A percentile compares a stretch with the other conserved stretches of the same genome.
Evolutionary conservation across 2,113 vertebrate species (phyloP).

Genomic region (Sinosuthora webbiana): DNA sequence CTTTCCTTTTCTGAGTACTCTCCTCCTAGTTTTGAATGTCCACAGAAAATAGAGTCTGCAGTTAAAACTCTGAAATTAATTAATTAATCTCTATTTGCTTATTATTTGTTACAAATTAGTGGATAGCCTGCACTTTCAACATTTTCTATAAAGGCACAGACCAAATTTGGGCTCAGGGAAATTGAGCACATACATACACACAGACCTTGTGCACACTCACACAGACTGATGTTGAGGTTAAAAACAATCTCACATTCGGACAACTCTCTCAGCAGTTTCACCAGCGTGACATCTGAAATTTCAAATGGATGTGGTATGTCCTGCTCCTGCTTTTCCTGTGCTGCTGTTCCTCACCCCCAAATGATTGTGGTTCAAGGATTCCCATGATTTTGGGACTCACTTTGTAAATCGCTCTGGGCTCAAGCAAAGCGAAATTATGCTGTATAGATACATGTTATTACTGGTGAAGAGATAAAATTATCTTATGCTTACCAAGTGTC

Average conservation of each 20-base stretch:
- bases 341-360: neutral
- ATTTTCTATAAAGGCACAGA: neutral
- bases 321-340: neutral
- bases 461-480: slow-evolving; percentile 9
- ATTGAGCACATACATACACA: neutral
- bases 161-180: neutral
- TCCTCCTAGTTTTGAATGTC: neutral
- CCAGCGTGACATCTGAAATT: neutral
- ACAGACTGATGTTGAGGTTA: neutral
- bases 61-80: neutral
- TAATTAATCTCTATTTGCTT: neutral
- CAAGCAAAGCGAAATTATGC: neutral
- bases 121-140: neutral
- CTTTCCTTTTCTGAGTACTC: neutral
- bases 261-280: neutral
- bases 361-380: neutral
- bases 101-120: neutral
- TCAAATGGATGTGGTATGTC: neutral
- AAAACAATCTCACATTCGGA: neutral
- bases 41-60: neutral
- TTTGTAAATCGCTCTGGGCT: neutral
- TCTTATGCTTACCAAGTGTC: slow-evolving; percentile 8
- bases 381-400: neutral
- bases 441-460: neutral
- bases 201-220: neutral